These are phyloP conservation scores for Acronicta leporina DNA, from an alignment of 2,888 invertebrate genomes.

Conservation along the genomic window DNA sequence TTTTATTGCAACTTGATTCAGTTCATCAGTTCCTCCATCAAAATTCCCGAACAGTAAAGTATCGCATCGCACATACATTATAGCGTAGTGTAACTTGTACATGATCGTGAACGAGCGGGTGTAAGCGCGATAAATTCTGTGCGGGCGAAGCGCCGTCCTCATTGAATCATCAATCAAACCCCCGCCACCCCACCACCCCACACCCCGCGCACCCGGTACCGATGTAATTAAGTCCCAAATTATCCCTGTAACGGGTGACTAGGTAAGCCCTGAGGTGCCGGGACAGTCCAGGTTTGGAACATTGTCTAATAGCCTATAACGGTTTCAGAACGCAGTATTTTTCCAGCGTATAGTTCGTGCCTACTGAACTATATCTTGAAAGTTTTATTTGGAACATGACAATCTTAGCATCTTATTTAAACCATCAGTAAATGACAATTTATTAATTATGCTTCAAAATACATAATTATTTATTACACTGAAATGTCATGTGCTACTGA, in stretches of 20 bases:
- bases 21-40: conserved; percentile 7
- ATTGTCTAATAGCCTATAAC: too few species aligned
- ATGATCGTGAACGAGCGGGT: conserved; percentile 50
- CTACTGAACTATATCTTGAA: too few species aligned
- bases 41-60: conserved; percentile 24
- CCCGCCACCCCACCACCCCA: conserved; percentile 35
- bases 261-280: conserved; percentile 35
- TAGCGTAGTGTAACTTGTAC: conserved; percentile 44
- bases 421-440: too few species aligned
- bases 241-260: conserved; percentile 58
- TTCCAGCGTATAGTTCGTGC: too few species aligned
- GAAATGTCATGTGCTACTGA: too few species aligned
- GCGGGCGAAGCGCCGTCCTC: conserved; percentile 57
- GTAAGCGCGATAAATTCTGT: conserved; percentile 62
- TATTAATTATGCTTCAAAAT: too few species aligned
- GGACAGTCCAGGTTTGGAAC: conserved; percentile 12
- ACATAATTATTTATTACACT: too few species aligned
- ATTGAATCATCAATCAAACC: conserved; percentile 74
- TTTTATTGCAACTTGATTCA: too few species aligned
- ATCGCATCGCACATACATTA: conserved; percentile 35
- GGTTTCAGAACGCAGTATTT: too few species aligned
- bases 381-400: too few species aligned
- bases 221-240: conserved; percentile 73
- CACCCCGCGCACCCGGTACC: conserved; percentile 45
- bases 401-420: too few species aligned